Conservation (phyloP, 1,140 invertebrate species). For the Solenopsis fugax region DNA sequence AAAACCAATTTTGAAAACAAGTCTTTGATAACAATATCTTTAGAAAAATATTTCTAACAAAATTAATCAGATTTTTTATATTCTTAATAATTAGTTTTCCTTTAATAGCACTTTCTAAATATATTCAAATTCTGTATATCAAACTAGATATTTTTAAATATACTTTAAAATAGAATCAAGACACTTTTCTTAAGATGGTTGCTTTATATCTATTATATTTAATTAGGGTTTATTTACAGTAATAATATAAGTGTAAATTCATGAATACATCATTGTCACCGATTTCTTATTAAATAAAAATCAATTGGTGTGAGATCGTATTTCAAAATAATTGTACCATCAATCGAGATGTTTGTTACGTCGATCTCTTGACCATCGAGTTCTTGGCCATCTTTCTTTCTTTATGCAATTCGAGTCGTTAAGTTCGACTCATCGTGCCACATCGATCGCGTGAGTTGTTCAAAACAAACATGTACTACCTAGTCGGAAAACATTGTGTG, state of each 20-base stretch:
- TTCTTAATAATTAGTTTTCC: not conserved
- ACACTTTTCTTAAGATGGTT: not conserved
- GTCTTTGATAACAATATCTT: not conserved
- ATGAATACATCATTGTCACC: not conserved
- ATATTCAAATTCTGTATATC: not conserved
- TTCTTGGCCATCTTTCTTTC: not conserved
- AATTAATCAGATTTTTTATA: not conserved
- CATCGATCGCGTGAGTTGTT: conserved; percentile 1
- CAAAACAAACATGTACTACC: conserved; percentile 58
- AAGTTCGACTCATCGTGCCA: conserved; percentile 10
- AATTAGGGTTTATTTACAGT: not conserved
- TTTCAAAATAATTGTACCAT: not conserved
- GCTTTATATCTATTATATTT: not conserved
- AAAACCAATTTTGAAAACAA: not conserved
- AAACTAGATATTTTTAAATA: not conserved
- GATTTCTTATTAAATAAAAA: not conserved
- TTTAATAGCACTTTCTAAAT: not conserved
- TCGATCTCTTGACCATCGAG: not conserved
- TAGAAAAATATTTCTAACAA: not conserved
- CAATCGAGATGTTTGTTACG: not conserved
- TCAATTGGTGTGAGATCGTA: not conserved
- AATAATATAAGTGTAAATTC: not conserved
- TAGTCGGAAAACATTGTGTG: conserved; percentile 41
- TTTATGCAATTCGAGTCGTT: conserved; percentile 6
- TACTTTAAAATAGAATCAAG: not conserved